These are phyloP conservation scores for Magallana nippona DNA, from an alignment of 2,888 invertebrate genomes.

Conservation along the genomic window DNA sequence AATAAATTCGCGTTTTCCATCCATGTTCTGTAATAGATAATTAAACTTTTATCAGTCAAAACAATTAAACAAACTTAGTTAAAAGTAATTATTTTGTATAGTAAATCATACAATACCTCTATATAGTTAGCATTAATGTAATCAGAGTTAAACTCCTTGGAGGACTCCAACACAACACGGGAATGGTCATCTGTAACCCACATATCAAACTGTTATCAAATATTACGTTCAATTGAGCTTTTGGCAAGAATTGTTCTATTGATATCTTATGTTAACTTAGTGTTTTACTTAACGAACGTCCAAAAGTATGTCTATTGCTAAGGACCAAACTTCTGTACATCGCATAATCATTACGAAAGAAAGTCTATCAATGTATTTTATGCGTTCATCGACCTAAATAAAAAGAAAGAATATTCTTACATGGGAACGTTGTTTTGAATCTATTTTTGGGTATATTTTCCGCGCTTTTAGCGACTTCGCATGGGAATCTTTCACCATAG, in stretches of 20 bases:
- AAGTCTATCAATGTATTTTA: too few relatives aligned
- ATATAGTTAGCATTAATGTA: neutral
- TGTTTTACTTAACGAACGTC: too few relatives aligned
- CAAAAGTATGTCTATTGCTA: too few relatives aligned
- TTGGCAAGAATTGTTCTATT: too few relatives aligned
- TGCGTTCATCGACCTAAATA: neutral
- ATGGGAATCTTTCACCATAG: neutral
- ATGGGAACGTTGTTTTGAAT: neutral
- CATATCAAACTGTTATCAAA: too few relatives aligned
- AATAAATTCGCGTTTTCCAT: neutral
- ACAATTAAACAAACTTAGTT: too few relatives aligned
- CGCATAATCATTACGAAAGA: neutral
- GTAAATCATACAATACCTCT: neutral
- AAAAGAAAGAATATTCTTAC: neutral
- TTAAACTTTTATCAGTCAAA: too few relatives aligned
- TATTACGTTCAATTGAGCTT: too few relatives aligned
- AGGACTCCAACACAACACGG: neutral
- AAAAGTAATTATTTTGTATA: too few relatives aligned
- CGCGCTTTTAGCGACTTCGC: neutral
- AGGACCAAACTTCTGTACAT: too few relatives aligned
- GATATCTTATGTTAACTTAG: too few relatives aligned
- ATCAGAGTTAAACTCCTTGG: neutral
- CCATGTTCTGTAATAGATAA: neutral
- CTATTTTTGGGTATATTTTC: neutral
- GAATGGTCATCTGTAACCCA: neutral